phyloP scores from a whole-genome alignment of 2,113 vertebrate species.

The Dascyllus trimaculatus region DNA sequence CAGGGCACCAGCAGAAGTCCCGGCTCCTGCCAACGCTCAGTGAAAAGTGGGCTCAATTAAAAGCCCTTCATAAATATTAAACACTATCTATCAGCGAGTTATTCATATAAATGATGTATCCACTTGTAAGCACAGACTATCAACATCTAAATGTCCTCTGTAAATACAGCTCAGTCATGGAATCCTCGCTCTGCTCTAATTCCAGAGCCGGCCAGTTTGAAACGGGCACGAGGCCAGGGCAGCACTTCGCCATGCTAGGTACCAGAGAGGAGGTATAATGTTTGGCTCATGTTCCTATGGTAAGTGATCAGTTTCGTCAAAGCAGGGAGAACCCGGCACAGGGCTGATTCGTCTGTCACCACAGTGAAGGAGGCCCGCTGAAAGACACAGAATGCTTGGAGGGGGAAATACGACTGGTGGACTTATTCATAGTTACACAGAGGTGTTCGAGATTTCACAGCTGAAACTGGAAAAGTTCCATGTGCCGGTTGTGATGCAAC shows the following conservation, averaged over 20 bases:
- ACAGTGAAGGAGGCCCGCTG: conserved; percentile 42
- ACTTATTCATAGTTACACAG: conserved; percentile 32
- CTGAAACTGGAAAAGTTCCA: conserved; percentile 14
- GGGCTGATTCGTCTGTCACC: conserved; percentile 66
- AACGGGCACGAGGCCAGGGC: conserved; percentile 69
- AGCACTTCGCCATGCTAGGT: conserved; percentile 69
- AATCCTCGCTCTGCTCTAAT: conserved; percentile 68
- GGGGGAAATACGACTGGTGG: conserved; percentile 22
- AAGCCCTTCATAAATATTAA: conserved; percentile 80
- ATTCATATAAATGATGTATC: conserved; percentile 79
- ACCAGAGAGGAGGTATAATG: conserved; percentile 55
- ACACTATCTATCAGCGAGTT: conserved; percentile 74
- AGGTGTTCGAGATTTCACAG: conserved; percentile 44
- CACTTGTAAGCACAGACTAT: conserved; percentile 72
- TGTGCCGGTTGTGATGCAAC: conserved; percentile 3
- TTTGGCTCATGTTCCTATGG: conserved; percentile 62
- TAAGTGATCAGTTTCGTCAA: conserved; percentile 72
- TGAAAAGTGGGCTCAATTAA: conserved; percentile 78
- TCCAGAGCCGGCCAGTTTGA: conserved; percentile 67
- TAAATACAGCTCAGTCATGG: conserved; percentile 80
- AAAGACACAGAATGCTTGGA: conserved; percentile 58
- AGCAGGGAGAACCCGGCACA: conserved; percentile 62
- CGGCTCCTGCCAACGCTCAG: conserved; percentile 52
- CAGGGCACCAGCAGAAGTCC: conserved; percentile 39
- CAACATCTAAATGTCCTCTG: conserved; percentile 76